These are phyloP conservation scores for Aethina tumida DNA, from an alignment of 1,140 invertebrate genomes.

Conservation along the genomic window DNA sequence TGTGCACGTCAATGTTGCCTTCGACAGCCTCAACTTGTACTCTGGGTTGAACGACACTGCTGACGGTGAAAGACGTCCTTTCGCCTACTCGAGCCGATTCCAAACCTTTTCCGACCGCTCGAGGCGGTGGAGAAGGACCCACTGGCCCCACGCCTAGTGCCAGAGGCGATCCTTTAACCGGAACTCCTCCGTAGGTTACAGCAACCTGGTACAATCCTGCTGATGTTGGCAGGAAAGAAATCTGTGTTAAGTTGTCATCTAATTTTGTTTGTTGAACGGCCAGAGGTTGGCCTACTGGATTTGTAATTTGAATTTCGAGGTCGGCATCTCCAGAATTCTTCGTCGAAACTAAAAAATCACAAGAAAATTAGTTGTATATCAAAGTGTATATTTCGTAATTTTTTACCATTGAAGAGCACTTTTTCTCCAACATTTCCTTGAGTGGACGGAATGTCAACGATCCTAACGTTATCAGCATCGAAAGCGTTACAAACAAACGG, in stretches of 20 bases:
- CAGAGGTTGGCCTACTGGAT: constrained; percentile 78
- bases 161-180: constrained; percentile 49
- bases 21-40: constrained; percentile 36
- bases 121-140: constrained; percentile 34
- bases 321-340: constrained; percentile 83
- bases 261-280: constrained; percentile 70
- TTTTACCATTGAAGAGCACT: constrained; percentile 70
- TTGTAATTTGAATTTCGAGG: constrained; percentile 77
- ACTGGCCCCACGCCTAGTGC: constrained; percentile 43
- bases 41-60: constrained; percentile 42
- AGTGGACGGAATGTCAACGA: constrained; percentile 64
- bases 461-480: constrained; percentile 52
- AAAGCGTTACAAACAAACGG: constrained; percentile 94
- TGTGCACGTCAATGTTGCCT: constrained; percentile 32
- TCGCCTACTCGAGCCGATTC: constrained; percentile 62
- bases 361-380: constrained; percentile 3
- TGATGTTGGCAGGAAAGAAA: constrained; percentile 78
- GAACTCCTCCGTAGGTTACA: constrained; percentile 74
- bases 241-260: constrained; percentile 60
- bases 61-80: constrained; percentile 60
- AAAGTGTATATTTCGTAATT: not conserved
- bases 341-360: constrained; percentile 59
- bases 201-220: constrained; percentile 85
- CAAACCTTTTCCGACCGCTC: constrained; percentile 51
- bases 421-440: constrained; percentile 75